Evolutionary conservation across 2,797 vertebrate genomes (phyloP).

Genomic region (Chelmon rostratus): DNA sequence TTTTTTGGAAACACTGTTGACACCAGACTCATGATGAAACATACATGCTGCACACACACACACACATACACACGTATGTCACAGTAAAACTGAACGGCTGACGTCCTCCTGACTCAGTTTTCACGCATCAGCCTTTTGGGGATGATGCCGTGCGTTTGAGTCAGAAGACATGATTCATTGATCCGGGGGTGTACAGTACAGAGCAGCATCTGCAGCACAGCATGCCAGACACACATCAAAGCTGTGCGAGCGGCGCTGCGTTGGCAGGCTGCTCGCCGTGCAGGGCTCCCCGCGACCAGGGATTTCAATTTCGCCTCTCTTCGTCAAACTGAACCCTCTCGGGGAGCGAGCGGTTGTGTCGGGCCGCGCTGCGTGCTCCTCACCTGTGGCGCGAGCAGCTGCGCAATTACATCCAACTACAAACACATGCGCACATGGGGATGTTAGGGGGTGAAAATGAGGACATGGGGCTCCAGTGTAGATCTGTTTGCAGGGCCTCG

Average conservation of each 20-base stretch:
- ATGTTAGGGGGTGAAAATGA: not conserved
- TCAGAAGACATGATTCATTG: slow-evolving; percentile 43
- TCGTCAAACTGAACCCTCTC: slow-evolving; percentile 11
- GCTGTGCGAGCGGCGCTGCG: slow-evolving; percentile 52
- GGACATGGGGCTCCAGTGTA: not conserved
- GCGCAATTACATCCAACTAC: not conserved
- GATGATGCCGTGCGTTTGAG: slow-evolving; percentile 39
- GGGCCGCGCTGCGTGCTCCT: not conserved
- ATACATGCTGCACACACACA: not conserved
- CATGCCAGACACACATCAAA: slow-evolving; percentile 55
- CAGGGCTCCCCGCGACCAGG: slow-evolving; percentile 17
- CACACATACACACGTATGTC: slow-evolving; percentile 15
- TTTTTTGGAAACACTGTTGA: not conserved
- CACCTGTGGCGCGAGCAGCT: slow-evolving; percentile 15
- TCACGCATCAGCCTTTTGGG: not conserved
- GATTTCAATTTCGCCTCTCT: slow-evolving; percentile 26
- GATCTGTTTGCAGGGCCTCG: not conserved
- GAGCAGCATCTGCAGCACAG: slow-evolving; percentile 68
- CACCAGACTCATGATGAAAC: not conserved
- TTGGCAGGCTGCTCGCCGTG: slow-evolving; percentile 47
- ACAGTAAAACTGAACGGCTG: slow-evolving; percentile 1
- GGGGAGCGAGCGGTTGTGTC: not conserved
- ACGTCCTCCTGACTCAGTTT: slow-evolving; percentile 1
- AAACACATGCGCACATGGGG: not conserved
- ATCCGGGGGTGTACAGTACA: slow-evolving; percentile 45